phyloP scores from a whole-genome alignment of 2,113 vertebrate genomes.

The Heterochromis multidens region DNA sequence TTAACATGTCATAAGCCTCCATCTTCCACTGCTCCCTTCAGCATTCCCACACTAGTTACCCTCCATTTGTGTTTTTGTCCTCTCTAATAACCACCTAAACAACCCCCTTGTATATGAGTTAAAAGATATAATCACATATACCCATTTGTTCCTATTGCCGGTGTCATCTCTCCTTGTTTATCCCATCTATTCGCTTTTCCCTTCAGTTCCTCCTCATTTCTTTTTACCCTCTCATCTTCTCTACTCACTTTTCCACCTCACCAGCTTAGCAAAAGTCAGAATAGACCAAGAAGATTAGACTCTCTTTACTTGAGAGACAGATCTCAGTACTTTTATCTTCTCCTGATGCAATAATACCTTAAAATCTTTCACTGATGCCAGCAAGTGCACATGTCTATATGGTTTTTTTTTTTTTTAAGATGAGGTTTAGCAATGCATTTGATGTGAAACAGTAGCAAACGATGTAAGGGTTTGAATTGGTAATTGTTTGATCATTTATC shows the following conservation, averaged over 20 bases:
- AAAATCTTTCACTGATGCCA: conserved; percentile 24
- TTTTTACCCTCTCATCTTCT: neutral
- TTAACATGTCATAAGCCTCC: neutral
- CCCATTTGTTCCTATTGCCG: neutral
- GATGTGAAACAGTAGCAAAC: neutral
- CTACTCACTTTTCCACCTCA: conserved; percentile 12
- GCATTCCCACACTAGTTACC: neutral
- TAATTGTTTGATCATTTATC: neutral
- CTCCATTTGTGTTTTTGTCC: neutral
- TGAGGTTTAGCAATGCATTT: neutral
- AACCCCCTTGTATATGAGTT: conserved; percentile 5
- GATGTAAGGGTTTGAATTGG: neutral
- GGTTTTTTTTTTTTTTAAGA: neutral
- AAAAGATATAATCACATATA: neutral
- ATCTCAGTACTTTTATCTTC: conserved; percentile 64
- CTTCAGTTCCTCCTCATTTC: neutral
- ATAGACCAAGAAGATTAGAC: conserved; percentile 52
- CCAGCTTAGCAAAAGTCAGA: conserved; percentile 36
- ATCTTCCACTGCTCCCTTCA: neutral
- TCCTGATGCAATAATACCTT: conserved; percentile 50
- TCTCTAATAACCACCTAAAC: conserved; percentile 22
- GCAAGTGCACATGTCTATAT: neutral
- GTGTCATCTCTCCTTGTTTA: neutral
- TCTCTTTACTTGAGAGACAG: conserved; percentile 48
- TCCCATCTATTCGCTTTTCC: neutral